Base-by-base conservation (phyloP, 2,888 invertebrate species). In the Amorpha juglandis region DNA sequence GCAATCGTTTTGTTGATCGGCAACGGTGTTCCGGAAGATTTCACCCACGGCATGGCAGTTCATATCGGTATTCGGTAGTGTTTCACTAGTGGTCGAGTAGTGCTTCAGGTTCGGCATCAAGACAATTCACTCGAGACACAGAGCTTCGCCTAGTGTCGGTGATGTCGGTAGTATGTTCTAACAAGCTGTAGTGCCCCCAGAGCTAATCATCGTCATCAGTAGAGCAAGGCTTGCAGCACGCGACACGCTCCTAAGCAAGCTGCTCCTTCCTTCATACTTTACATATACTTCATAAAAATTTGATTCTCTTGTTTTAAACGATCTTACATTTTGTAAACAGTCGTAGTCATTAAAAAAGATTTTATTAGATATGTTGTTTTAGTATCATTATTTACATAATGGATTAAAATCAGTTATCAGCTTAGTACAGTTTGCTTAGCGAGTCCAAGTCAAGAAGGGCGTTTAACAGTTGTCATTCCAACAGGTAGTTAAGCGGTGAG, bases 401-500 rank as follows among this genome's bases (percentile, higher is more conserved):
- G 38, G 6, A 12, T 58, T 38, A 6, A 47, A 8, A n/a, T 63
- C 16, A 27, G 9, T 62, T 27, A 21, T 12, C 11, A 33, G 21
- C 9, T 33, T n/a, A 63, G 33, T 74, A 78, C 82, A 88, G 91
- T 87, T 91, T 90, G 92, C 92, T 92, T 91, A 89, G 91, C 83
- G 87, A 80, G 82, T 77, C 82, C 78, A 77, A 79, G 83, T 82
- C 76, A 70, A 78, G 75, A 79, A 77, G 82, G 81, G 91, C 89
- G 90, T 87, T 85, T 80, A 79, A 86, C 87, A 88, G 88, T 79
- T 81, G 81, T 85, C 91, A 91, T 92, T 89, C 89, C 91, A 92
- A 91, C 85, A 77, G 92, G 90, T 92, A 92, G 91, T 72, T 86
- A 83, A 83, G 85, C 93, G 94, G 94, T 94, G 94, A 93, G 94